phyloP scores from a whole-genome alignment of 2,888 invertebrate genomes.

The Chromoteleia sp. region DNA sequence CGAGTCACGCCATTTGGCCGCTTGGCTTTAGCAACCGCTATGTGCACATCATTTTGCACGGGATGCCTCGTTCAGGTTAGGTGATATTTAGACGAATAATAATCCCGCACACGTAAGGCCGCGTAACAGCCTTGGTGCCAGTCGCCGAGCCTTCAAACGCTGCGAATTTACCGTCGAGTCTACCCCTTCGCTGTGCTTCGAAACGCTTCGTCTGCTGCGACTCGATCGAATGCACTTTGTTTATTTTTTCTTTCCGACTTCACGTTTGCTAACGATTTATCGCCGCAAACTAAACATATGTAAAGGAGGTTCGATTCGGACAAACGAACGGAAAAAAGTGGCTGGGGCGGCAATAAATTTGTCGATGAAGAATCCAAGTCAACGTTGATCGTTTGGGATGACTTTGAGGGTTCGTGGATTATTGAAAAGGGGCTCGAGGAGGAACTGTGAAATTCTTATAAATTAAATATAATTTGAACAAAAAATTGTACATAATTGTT shows the following conservation, averaged over 20 bases:
- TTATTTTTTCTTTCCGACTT: constrained; percentile 40
- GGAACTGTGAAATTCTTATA: no score
- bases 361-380: not conserved
- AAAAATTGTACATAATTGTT: no score
- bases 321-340: constrained; percentile 5
- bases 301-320: constrained; percentile 33
- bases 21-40: constrained; percentile 57
- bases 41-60: constrained; percentile 44
- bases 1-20: constrained; percentile 71
- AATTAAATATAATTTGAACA: no score
- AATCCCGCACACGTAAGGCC: constrained; percentile 72
- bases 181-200: not conserved
- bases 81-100: constrained; percentile 61
- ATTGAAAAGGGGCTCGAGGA: no score
- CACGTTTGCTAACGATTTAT: constrained; percentile 48
- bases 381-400: no score
- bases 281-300: constrained; percentile 36
- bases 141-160: constrained; percentile 74
- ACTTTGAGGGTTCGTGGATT: no score
- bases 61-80: constrained; percentile 33
- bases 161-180: constrained; percentile 25
- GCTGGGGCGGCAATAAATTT: constrained; percentile 2
- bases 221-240: constrained; percentile 40
- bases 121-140: constrained; percentile 83
- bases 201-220: constrained; percentile 26